Evolutionary conservation across 2,113 vertebrate genomes (phyloP).

Genomic region (Daboia siamensis): DNA sequence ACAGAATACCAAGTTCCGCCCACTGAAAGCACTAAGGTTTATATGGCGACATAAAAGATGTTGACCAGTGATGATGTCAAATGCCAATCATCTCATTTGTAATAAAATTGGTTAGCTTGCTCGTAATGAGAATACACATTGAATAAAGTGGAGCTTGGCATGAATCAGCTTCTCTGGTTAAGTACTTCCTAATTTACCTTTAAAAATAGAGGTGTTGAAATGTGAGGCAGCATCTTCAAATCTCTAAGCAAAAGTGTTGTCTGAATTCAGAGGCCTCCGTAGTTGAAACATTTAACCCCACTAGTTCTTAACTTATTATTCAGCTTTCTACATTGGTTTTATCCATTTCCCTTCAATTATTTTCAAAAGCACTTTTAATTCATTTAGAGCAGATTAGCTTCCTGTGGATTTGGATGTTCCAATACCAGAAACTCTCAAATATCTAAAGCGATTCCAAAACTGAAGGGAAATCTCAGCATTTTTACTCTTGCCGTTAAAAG

Average conservation of each 20-base stretch:
- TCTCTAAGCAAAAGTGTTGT: neutral
- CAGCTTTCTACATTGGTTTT: neutral
- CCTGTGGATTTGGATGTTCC: slow-evolving; percentile 18
- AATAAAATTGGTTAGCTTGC: neutral
- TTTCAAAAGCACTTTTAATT: slow-evolving; percentile 22
- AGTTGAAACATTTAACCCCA: neutral
- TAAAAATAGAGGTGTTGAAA: neutral
- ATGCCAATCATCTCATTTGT: neutral
- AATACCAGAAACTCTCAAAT: neutral
- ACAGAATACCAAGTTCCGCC: neutral
- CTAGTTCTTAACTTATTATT: slow-evolving; percentile 8
- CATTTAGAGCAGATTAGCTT: slow-evolving; percentile 11
- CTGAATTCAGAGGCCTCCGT: neutral
- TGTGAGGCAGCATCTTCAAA: neutral
- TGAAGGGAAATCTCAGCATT: slow-evolving; percentile 16
- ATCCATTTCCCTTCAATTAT: slow-evolving; percentile 13
- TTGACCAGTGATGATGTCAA: neutral
- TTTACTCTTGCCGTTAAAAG: slow-evolving; percentile 1
- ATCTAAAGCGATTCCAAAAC: slow-evolving; percentile 16
- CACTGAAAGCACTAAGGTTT: neutral
- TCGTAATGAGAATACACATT: neutral
- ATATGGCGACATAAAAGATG: neutral
- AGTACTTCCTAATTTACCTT: neutral
- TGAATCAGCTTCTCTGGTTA: neutral
- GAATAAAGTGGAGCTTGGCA: neutral